Evolutionary conservation across 1,140 invertebrate species (phyloP).

Genomic region (Leptopilina boulardi): DNA sequence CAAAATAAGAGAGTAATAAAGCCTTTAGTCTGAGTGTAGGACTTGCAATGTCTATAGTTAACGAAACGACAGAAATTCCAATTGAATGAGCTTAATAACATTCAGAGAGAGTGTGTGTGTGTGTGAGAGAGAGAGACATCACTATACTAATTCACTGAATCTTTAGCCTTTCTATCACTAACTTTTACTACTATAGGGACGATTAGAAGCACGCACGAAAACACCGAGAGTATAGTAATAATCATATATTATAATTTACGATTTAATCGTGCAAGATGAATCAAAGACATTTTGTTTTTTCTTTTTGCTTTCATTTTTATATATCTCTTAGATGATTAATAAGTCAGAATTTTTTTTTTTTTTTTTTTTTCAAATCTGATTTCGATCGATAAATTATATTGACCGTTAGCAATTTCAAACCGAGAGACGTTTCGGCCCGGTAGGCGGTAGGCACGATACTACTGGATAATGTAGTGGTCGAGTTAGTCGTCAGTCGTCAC

Average conservation of each 20-base stretch:
- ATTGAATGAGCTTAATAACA: constrained; percentile 24
- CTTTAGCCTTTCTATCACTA: constrained; percentile 12
- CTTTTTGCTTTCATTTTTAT: no score
- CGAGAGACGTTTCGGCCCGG: constrained; percentile 12
- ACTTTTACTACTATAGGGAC: constrained; percentile 15
- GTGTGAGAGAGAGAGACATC: no score
- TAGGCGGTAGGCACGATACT: constrained; percentile 31
- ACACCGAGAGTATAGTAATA: background rate
- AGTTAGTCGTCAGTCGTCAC: constrained; percentile 8
- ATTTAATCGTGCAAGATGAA: no score
- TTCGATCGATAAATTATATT: background rate
- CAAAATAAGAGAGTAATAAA: constrained; percentile 15
- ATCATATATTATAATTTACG: background rate
- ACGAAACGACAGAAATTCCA: constrained; percentile 31
- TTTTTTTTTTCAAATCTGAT: no score
- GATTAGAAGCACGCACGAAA: constrained; percentile 11
- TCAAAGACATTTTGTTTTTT: no score
- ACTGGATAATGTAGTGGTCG: constrained; percentile 24
- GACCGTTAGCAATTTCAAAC: background rate
- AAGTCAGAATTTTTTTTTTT: no score
- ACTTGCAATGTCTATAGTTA: constrained; percentile 24
- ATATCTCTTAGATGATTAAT: no score
- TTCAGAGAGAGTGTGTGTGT: no score
- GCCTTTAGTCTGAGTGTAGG: constrained; percentile 9
- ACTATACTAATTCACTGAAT: constrained; percentile 23